Evolutionary conservation across 2,113 vertebrate species (phyloP).

Genomic region (Elaphurus davidianus): DNA sequence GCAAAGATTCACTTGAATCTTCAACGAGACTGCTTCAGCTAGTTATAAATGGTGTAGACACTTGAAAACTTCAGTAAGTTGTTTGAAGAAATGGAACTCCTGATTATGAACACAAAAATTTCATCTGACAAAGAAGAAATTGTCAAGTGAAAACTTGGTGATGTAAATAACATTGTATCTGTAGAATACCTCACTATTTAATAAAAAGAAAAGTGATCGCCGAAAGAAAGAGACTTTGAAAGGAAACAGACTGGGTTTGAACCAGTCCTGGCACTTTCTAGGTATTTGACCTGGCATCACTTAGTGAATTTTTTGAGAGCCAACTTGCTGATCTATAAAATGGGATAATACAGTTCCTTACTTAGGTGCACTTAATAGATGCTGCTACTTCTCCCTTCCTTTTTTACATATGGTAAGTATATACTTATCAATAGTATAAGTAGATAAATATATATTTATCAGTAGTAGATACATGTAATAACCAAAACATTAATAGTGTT

Average conservation of each 20-base stretch:
- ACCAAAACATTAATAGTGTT: neutral
- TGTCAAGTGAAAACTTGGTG: neutral
- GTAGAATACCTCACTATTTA: neutral
- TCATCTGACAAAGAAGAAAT: neutral
- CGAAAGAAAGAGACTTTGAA: conserved; percentile 3
- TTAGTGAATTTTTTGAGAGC: neutral
- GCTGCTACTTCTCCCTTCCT: neutral
- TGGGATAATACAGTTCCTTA: neutral
- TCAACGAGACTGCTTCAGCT: neutral
- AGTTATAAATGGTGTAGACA: neutral
- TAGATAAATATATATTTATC: neutral
- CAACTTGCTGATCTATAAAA: neutral
- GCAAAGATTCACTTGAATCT: neutral
- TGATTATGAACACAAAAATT: neutral
- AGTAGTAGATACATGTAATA: neutral
- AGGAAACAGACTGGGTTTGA: neutral
- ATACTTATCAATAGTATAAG: neutral
- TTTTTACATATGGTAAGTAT: neutral
- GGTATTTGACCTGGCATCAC: neutral
- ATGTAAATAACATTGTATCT: neutral
- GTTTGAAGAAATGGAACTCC: neutral
- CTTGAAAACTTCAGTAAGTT: neutral
- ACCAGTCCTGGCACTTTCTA: neutral
- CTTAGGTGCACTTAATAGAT: neutral
- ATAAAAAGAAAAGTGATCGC: neutral